Base-by-base conservation (phyloP, 2,113 vertebrate genomes). In the Trichechus manatus region DNA sequence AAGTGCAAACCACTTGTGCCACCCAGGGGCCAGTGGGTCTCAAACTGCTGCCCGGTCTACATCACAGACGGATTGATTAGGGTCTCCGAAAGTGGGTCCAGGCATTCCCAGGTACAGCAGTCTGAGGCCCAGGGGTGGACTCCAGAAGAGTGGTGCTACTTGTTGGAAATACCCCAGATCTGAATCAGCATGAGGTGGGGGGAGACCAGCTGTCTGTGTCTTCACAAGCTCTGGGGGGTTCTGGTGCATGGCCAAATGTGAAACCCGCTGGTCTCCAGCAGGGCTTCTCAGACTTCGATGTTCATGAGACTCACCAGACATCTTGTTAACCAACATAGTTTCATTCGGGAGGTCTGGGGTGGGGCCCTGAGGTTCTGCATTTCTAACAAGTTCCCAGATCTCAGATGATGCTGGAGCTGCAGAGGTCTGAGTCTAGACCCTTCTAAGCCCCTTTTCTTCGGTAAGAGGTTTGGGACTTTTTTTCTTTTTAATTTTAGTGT, bases 31-130 rank as follows among this genome's bases (percentile, higher is more conserved):
- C 14, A 2, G 42, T 1, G 6, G 15, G 27, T 19, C 78, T 50
- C 44, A 39, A 3, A 23, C 36, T 10, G 33, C 61, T 0, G 1
- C 36, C 56, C 6, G 4, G 42, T 29, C 53, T 33, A 75, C 66
- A 1, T 36, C 9, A 5, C 4, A 0, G 8, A 27, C 25, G n/a
- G n/a, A n/a, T n/a, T 42, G 50, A 17, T 20, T 11, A 2, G 68
- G 68, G 50, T n/a, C 23, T 83, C 42, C 14, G 27, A 44, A 36
- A 50, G 47, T 7, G 39, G 84, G 59, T 13, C 68, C 4, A 2
- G 39, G 29, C 1, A 1, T 68, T 64, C 42, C 47, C 1, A 0
- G 3, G 9, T 77, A 23, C 31, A 94, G 42, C 19, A 29, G 11
- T 74, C 63, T 84, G 64, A 44, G 56, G 53, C 79, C 31, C 36